phyloP scores from a whole-genome alignment of 2,797 vertebrate genomes.

The Lindbergichthys nudifrons region DNA sequence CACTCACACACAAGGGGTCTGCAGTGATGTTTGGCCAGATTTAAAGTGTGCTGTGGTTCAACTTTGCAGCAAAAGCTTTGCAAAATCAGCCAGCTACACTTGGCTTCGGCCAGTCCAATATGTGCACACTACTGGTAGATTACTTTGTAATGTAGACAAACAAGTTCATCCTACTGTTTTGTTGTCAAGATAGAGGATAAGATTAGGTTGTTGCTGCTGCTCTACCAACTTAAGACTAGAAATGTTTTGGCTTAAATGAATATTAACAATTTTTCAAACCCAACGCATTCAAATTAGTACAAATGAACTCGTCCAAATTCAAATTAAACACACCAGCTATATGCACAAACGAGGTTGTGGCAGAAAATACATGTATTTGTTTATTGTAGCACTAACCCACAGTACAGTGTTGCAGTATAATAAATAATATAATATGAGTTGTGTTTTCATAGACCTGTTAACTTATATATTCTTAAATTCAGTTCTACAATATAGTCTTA shows the following conservation, averaged over 20 bases:
- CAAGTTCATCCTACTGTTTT: too few species aligned
- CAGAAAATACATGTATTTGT: neutral
- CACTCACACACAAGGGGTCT: slow-evolving; percentile 39
- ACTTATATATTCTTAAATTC: neutral
- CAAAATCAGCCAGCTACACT: neutral
- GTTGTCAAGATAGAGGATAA: too few species aligned
- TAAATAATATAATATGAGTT: too few species aligned
- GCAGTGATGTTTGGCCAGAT: slow-evolving; percentile 8
- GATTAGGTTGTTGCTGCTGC: too few species aligned
- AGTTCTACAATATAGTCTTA: neutral
- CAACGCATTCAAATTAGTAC: neutral
- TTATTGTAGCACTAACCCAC: too few species aligned
- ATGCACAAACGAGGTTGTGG: slow-evolving; percentile 1
- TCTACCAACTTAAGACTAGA: too few species aligned
- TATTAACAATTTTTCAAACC: neutral
- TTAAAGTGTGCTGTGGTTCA: neutral
- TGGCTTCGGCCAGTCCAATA: neutral
- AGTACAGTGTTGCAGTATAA: too few species aligned
- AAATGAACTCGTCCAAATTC: neutral
- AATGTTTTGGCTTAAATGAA: too few species aligned
- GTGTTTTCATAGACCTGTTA: too few species aligned
- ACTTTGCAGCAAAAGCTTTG: neutral
- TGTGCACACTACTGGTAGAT: too few species aligned
- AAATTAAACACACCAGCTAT: neutral
- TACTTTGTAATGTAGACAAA: too few species aligned